A percentile compares a stretch with the other conserved stretches of the same genome.
Evolutionary conservation across 2,888 invertebrate species (phyloP).

Genomic region (Caradrina clavipalpis): DNA sequence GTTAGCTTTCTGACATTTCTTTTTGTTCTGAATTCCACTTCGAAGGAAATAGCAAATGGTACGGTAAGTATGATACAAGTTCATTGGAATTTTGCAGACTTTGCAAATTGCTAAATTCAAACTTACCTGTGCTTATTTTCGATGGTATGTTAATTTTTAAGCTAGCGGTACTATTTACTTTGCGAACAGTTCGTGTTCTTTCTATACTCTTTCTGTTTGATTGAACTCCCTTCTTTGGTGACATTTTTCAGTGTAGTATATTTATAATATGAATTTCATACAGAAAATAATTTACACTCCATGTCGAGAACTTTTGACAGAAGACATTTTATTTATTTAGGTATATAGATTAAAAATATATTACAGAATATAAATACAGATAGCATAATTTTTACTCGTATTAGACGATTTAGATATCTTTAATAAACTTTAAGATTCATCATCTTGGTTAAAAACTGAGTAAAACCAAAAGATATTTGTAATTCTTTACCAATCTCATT

Average conservation of each 20-base stretch:
- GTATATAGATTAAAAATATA: too few species aligned
- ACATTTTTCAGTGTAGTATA: slow-evolving; percentile 49
- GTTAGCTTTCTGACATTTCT: background rate
- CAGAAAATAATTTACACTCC: slow-evolving; percentile 1
- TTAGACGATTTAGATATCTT: too few species aligned
- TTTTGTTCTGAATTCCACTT: background rate
- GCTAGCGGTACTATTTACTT: slow-evolving; percentile 63
- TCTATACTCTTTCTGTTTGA: slow-evolving; percentile 39
- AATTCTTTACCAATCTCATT: too few species aligned
- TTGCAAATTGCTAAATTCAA: slow-evolving; percentile 40
- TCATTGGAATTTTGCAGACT: slow-evolving; percentile 13
- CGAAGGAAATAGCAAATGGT: background rate
- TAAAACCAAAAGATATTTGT: too few species aligned
- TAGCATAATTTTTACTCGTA: too few species aligned
- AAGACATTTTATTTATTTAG: too few species aligned
- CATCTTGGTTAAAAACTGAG: too few species aligned
- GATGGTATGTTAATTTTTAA: slow-evolving; percentile 67
- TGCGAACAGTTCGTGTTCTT: slow-evolving; percentile 38
- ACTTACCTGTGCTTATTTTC: slow-evolving; percentile 47
- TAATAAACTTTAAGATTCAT: too few species aligned
- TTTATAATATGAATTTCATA: background rate
- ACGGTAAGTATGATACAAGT: background rate
- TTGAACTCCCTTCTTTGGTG: slow-evolving; percentile 53
- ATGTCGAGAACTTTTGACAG: background rate
- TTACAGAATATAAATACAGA: too few species aligned